Base-by-base conservation (phyloP, 2,888 invertebrate genomes). In the Embidobia sp. region DNA sequence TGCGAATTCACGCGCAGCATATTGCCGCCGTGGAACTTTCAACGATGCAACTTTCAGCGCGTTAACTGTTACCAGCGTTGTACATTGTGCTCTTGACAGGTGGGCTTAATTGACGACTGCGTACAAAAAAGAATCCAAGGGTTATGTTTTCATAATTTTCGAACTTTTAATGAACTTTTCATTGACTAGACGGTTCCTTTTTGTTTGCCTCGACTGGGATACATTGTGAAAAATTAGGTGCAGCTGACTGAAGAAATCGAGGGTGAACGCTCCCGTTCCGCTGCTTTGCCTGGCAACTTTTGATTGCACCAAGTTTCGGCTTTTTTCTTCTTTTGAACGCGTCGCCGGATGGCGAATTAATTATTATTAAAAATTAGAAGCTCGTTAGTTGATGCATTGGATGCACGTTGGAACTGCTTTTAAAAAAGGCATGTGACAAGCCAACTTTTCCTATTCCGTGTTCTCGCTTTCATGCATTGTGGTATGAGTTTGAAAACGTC, bases 31-130 rank as follows among this genome's bases (percentile, higher is more conserved):
- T 37, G 37, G 66, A 82, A 82, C 66, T 82, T 81, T 82, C 80
- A 83, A 84, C 81, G 81, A 84, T 82, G 80, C 75, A 82, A 82
- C 82, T 81, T 80, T 69, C 79, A 66, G 72, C 48, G 48, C 64
- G 79, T 55, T 73, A 75, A 63, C 49, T 78, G 67, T 74, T 64
- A 55, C 67, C 72, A 42, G 66, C 73, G 66, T 51, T 57, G 63
- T 55, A 61, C 77, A 63, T 69, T 57, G 66, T 72, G 76, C 69
- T 59, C 59, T 61, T 61, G 70, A 78, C 80, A 80, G 79, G 79
- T 81, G 79, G 75, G 78, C 80, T 79, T 80, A 80, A 81, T 81
- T 81, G 80, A 72, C 67, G 66, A 77, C 55, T 63, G 27, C 35
- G 49, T 40, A 51, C 18, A 55, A 64, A 59, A 70, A 74, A 57